Evolutionary conservation across 2,797 vertebrate species (phyloP), one percentile per base, ranked within the genome.

Genomic region (Momotus momota): DNA sequence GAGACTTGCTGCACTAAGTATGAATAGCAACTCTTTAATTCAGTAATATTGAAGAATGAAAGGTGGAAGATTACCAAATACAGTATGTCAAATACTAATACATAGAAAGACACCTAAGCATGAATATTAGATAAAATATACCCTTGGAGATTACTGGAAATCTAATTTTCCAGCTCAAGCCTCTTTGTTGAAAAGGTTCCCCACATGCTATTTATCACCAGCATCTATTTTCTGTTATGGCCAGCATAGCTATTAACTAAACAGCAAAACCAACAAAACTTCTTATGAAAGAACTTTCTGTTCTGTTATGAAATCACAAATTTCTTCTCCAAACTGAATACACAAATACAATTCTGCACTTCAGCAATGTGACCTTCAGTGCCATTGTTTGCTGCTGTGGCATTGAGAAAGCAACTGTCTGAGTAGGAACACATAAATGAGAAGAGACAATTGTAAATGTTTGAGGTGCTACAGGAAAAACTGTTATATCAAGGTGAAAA

Each of bases 221-320:
- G 31, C 33, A 73, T 64, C 75, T 64, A 81, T 65, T 83, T 92
- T 77, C 40, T 79, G 57, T 81, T 91, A 80, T 3, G 23, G 60
- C 48, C 33, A 77, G 48, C 51, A 14, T 33, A 70, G 51, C 21
- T 33, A 73, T 19, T 73, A 86, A 65, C 27, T 43, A 58, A 74
- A 55, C 8, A 83, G 72, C 35, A 70, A 79, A 86, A 74, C 0
- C 38, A 89, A 65, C 29, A 77, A 27, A 69, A 81, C 41, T 62
- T 81, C 18, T 51, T 81, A 60, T 5, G 35, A 62, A 81, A 81
- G 11, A 73, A 57, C 41, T 57, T 86, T 38, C 71, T 79, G 45
- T 89, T 91, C 66, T 87, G 69, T 55, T 93, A 77, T 4, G 7
- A 88, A 86, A 96, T 82, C 43, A 58, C 33, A 91, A 80, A 46